A percentile compares a stretch with the other conserved stretches of the same genome.
These are phyloP conservation scores for Phyllotis vaccarum DNA, from an alignment of 2,797 vertebrate genomes.

Conservation along the genomic window DNA sequence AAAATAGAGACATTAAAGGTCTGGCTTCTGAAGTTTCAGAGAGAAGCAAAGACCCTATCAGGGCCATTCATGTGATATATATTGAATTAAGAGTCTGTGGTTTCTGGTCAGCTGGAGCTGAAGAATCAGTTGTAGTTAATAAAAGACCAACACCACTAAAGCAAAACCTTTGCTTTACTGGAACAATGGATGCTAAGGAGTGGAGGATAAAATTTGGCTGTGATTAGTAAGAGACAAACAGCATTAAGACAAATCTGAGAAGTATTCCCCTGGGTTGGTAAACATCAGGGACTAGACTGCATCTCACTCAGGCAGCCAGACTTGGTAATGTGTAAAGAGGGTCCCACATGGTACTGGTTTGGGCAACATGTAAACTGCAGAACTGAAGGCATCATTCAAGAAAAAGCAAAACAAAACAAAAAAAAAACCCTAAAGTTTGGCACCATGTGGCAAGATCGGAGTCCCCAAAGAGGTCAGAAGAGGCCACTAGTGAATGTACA, in stretches of 20 bases:
- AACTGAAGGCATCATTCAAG: neutral
- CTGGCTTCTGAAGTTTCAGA: neutral
- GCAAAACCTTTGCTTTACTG: neutral
- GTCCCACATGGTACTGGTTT: neutral
- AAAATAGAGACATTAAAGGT: neutral
- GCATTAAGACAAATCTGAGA: neutral
- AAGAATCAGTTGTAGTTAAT: neutral
- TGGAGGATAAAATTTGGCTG: neutral
- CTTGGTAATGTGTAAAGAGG: neutral
- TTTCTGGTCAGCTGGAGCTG: neutral
- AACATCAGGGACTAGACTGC: neutral
- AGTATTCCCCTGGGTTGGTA: neutral
- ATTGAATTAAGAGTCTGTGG: neutral
- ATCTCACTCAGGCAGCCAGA: neutral
- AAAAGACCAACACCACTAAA: neutral
- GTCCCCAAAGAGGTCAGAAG: neutral
- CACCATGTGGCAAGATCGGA: neutral
- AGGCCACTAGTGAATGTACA: neutral
- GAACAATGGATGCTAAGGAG: neutral
- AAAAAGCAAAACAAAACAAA: too few relatives aligned
- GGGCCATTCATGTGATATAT: neutral
- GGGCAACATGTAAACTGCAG: neutral
- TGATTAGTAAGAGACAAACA: neutral
- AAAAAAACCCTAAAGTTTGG: neutral
- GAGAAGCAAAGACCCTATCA: neutral